phyloP scores from a whole-genome alignment of 2,113 vertebrate genomes.

The Bostrychus sinensis region DNA sequence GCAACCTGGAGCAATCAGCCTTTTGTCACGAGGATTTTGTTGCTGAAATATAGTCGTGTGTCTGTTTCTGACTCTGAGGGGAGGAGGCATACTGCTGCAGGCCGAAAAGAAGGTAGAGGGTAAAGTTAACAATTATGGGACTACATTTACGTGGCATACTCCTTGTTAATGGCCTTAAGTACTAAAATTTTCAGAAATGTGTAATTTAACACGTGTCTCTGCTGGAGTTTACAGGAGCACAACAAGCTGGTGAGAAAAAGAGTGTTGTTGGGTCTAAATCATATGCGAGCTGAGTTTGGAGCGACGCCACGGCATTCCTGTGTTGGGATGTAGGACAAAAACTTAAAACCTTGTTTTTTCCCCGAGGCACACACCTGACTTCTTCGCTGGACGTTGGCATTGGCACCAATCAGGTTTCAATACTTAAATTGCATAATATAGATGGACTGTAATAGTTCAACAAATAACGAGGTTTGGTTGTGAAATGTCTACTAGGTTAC shows the following conservation, averaged over 20 bases:
- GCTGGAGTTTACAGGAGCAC: constrained; percentile 37
- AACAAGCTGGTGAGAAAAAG: not conserved
- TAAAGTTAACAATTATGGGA: constrained; percentile 44
- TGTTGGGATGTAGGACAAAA: constrained; percentile 50
- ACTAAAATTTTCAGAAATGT: constrained; percentile 31
- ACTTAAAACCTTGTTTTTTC: constrained; percentile 44
- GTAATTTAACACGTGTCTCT: constrained; percentile 34
- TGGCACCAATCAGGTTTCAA: not conserved
- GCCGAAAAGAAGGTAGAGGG: constrained; percentile 67
- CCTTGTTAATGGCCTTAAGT: constrained; percentile 34
- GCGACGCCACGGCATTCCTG: constrained; percentile 35
- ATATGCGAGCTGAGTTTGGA: constrained; percentile 37
- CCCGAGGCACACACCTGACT: constrained; percentile 34
- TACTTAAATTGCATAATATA: too few species aligned
- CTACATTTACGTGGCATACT: constrained; percentile 54
- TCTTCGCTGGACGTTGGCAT: constrained; percentile 11
- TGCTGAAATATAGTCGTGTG: constrained; percentile 38
- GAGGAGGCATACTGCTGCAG: constrained; percentile 58
- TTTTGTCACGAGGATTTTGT: constrained; percentile 56
- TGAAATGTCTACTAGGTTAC: too few species aligned
- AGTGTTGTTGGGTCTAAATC: constrained; percentile 7
- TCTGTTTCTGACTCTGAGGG: constrained; percentile 29
- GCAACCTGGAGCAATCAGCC: constrained; percentile 18
- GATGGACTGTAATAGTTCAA: too few species aligned
- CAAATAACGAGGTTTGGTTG: too few species aligned